Conservation (phyloP, 2,888 invertebrate genomes). For the Lasioglossum calceatum region DNA sequence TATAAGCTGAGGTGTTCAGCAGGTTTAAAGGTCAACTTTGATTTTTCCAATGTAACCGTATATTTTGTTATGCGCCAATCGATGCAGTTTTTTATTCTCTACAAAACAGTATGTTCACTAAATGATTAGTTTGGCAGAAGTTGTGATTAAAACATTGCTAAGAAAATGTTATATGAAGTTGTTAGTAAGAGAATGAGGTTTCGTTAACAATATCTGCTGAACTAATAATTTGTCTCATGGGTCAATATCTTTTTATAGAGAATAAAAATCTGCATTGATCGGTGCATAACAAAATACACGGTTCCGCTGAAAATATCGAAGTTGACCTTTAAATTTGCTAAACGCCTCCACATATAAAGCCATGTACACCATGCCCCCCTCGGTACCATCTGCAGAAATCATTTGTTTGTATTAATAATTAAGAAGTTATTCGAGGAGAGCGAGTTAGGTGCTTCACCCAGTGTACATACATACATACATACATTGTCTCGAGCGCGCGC, state of each 20-base stretch:
- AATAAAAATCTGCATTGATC: background rate
- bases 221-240: background rate
- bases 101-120: background rate
- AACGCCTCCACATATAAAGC: background rate
- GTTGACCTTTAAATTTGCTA: background rate
- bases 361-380: too few species aligned
- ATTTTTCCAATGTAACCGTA: background rate
- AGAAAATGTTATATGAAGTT: too few species aligned
- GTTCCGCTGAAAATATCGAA: background rate
- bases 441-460: too few species aligned
- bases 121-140: too few species aligned
- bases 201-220: background rate
- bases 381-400: too few species aligned
- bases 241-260: background rate
- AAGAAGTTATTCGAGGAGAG: too few species aligned
- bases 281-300: background rate
- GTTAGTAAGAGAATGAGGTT: too few species aligned
- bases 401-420: too few species aligned
- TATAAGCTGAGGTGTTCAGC: too few species aligned
- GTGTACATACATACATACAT: background rate
- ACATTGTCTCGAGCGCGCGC: background rate
- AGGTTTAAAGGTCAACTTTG: too few species aligned
- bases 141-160: too few species aligned
- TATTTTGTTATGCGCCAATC: background rate
- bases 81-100: too few species aligned